Evolutionary conservation across 1,140 invertebrate genomes (phyloP).

Genomic region (Leptinotarsa defecta): DNA sequence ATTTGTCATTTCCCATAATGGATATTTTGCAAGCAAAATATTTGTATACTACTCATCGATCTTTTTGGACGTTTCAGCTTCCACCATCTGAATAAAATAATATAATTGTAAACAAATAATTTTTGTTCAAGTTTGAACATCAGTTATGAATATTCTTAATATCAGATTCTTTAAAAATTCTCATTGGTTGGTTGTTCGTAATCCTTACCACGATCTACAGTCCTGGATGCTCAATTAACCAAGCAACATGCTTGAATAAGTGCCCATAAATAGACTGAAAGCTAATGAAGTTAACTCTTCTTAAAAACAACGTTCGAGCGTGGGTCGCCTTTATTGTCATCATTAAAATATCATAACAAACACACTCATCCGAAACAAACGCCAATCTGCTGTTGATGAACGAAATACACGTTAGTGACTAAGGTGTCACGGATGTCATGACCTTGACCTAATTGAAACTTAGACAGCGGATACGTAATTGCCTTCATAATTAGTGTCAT

Average conservation of each 20-base stretch:
- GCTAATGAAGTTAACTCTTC: background rate
- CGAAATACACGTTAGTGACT: background rate
- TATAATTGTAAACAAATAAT: too few relatives aligned
- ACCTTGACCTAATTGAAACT: constrained; percentile 1
- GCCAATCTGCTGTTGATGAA: background rate
- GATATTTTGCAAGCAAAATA: too few relatives aligned
- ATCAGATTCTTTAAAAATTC: too few relatives aligned
- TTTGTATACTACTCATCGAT: too few relatives aligned
- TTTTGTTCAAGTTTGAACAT: too few relatives aligned
- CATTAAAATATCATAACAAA: constrained; percentile 4
- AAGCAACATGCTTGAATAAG: background rate
- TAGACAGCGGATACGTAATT: background rate
- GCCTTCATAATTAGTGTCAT: background rate
- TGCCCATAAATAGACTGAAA: background rate
- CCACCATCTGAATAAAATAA: too few relatives aligned
- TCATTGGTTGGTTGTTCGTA: too few relatives aligned
- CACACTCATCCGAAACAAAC: background rate
- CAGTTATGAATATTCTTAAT: too few relatives aligned
- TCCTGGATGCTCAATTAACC: too few relatives aligned
- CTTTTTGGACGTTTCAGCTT: too few relatives aligned
- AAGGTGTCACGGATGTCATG: constrained; percentile 5
- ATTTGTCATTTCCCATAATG: too few relatives aligned
- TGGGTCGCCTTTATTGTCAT: background rate
- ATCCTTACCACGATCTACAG: too few relatives aligned
- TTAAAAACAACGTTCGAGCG: background rate